Evolutionary conservation across 2,888 invertebrate genomes (phyloP), one percentile per base, ranked within the genome.

Genomic region (Dynastes maya): DNA sequence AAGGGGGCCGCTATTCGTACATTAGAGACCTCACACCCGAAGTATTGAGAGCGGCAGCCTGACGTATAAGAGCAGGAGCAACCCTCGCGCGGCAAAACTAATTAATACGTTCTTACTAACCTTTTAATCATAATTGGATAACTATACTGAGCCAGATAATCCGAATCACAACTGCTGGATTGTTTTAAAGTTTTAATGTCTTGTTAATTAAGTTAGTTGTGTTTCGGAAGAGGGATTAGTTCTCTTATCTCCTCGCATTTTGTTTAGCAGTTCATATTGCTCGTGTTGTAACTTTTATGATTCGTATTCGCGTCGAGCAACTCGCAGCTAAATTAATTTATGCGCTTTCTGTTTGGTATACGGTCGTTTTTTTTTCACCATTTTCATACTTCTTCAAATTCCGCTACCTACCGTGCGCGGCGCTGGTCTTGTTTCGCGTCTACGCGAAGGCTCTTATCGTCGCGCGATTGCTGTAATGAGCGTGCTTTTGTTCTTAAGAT

Each of bases 111-210:
- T 87, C 88, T 89, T 89, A 88, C 87, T 87, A 88, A 88, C 89
- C 88, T 88, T 89, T 89, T 89, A 89, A 88, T 89, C 88, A 88
- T 89, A 89, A 89, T 89, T 89, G 89, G 89, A 89, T 89, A 88
- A 88, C 87, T 87, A 87, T 87, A 86, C 84, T 83, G 81, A 80
- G 82, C 78, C 80, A 80, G 79, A 82, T 81, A 86, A 86, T 85
- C 84, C 85, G 82, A 84, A 86, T 86, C 85, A 84, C 86, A 87
- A 86, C 86, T 85, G 87, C 83, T 83, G 81, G 80, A 82, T 82
- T 84, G 85, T 84, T 85, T 83, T 84, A 84, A 86, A 86, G 83
- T 87, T 87, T 86, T 87, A 86, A 88, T 87, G 85, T 87, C 86
- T 86, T 87, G 86, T 87, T 87, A 87, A 88, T 87, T 86, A 86